These are phyloP conservation scores for Pipistrellus nathusii DNA, from an alignment of 2,797 vertebrate species.

Conservation along the genomic window DNA sequence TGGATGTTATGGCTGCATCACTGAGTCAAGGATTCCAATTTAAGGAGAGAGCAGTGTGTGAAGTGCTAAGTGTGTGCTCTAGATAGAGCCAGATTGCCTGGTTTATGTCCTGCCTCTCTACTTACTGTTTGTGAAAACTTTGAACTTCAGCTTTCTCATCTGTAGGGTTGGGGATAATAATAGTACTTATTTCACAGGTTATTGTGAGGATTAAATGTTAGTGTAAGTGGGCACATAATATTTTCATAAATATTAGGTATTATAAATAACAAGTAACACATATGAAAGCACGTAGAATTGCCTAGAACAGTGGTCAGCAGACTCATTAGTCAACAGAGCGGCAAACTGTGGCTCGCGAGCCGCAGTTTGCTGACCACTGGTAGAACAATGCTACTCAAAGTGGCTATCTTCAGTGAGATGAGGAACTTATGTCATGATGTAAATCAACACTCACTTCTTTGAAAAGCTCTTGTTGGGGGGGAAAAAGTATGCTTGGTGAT, in stretches of 20 bases:
- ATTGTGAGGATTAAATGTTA: slow-evolving; percentile 43
- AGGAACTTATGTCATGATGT: not conserved
- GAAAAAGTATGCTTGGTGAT: not conserved
- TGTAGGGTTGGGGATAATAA: not conserved
- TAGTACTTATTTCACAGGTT: slow-evolving; percentile 16
- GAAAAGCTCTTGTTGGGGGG: not conserved
- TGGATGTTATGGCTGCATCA: not conserved
- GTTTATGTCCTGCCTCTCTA: not conserved
- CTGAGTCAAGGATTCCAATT: not conserved
- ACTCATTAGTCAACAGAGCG: too few relatives aligned
- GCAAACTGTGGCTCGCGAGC: too few relatives aligned
- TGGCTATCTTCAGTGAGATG: not conserved
- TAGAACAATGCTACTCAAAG: not conserved
- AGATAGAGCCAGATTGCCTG: not conserved
- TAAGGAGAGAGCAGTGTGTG: not conserved
- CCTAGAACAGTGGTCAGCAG: not conserved
- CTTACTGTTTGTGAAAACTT: not conserved
- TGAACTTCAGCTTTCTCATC: not conserved
- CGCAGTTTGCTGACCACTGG: too few relatives aligned
- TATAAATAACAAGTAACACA: slow-evolving; percentile 37
- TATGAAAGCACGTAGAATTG: not conserved
- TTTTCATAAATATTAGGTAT: slow-evolving; percentile 11
- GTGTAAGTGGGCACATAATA: slow-evolving; percentile 42
- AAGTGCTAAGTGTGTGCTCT: not conserved
- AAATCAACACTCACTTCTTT: not conserved